Conservation (phyloP, 1,140 invertebrate species). For the Pomacea maculata region DNA sequence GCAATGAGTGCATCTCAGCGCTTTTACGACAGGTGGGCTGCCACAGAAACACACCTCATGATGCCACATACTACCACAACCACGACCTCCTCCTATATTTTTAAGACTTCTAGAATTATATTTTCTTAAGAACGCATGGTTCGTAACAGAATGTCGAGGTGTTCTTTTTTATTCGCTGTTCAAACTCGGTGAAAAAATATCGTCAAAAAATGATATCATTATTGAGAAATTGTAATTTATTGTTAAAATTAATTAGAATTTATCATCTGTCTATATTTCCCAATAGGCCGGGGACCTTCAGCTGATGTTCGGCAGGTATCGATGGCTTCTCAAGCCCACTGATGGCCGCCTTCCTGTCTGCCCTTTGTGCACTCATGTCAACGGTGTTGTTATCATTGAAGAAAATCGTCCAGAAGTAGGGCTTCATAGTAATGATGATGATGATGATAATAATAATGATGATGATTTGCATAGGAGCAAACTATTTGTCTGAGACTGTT, state of each 20-base stretch:
- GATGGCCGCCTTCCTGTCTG: slow-evolving; percentile 9
- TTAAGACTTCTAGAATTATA: no score
- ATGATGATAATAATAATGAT: neutral
- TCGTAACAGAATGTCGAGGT: no score
- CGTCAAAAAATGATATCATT: no score
- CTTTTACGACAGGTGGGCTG: slow-evolving; percentile 12
- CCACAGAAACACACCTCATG: no score
- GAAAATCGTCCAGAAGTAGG: neutral
- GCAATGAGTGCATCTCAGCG: neutral
- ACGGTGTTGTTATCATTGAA: slow-evolving; percentile 9
- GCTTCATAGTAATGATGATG: neutral
- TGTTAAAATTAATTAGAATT: neutral
- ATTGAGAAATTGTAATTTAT: no score
- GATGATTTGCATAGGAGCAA: neutral
- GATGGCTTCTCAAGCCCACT: slow-evolving; percentile 20
- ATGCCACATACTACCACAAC: no score
- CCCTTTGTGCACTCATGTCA: slow-evolving; percentile 1
- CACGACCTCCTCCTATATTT: no score
- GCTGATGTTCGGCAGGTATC: slow-evolving; percentile 21
- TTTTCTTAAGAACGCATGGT: no score
- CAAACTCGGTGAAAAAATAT: no score
- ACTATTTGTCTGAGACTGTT: no score
- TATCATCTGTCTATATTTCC: neutral
- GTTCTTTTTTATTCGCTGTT: no score
- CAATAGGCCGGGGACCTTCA: slow-evolving; percentile 13